Percentiles rank a stretch among this genome's conserved stretches.
Evolutionary conservation across 2,888 invertebrate species (phyloP).

Genomic region (Tridacna gigas): DNA sequence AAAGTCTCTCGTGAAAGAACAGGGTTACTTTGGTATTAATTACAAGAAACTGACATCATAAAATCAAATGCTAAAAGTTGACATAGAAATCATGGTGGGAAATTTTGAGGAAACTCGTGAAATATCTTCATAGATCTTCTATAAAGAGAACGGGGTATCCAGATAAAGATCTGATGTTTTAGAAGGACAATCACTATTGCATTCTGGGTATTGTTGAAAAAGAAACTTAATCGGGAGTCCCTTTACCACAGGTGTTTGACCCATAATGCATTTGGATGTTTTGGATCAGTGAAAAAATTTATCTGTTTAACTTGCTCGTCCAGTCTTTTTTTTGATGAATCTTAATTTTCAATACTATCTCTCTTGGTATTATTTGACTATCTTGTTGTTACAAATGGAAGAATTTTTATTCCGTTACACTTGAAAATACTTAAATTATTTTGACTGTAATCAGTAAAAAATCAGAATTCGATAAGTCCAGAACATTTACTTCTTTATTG

Average conservation of each 20-base stretch:
- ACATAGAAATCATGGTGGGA: constrained; percentile 47
- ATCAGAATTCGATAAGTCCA: not conserved
- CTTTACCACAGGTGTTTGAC: constrained; percentile 55
- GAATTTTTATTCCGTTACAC: constrained; percentile 32
- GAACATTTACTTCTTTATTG: too few species aligned
- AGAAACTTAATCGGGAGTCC: constrained; percentile 46
- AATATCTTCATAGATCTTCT: constrained; percentile 27
- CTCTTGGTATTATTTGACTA: constrained; percentile 16
- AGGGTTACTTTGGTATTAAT: constrained; percentile 8
- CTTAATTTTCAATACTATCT: constrained; percentile 31
- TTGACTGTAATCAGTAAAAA: constrained; percentile 12
- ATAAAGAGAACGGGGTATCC: not conserved
- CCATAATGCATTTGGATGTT: constrained; percentile 25
- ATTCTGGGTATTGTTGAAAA: constrained; percentile 38
- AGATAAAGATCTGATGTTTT: constrained; percentile 45
- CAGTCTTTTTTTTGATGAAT: constrained; percentile 19
- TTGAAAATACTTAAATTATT: constrained; percentile 28
- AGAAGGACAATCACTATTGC: constrained; percentile 28
- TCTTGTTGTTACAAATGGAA: constrained; percentile 15
- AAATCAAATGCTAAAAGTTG: not conserved
- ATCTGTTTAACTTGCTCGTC: constrained; percentile 15
- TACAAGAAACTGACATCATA: constrained; percentile 19
- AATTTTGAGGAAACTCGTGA: constrained; percentile 26
- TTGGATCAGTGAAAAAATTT: constrained; percentile 22
- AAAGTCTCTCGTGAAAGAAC: too few species aligned